A percentile compares a stretch with the other conserved stretches of the same genome.
Conservation (phyloP, 2,113 vertebrate genomes). For the Austrofundulus limnaeus region DNA sequence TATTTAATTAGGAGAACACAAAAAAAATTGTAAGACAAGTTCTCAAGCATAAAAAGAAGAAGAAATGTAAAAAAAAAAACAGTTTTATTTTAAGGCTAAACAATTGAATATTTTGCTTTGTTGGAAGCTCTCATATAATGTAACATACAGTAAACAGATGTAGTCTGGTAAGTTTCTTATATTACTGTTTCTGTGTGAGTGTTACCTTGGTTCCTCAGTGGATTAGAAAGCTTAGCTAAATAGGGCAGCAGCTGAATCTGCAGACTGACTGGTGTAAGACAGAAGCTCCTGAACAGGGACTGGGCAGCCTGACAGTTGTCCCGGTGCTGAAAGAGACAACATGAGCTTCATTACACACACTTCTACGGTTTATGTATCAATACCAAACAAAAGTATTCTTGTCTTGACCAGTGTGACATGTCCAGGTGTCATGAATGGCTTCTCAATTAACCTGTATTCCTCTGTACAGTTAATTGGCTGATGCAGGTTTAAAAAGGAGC, state of each 20-base stretch:
- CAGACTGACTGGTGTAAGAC: conserved; percentile 84
- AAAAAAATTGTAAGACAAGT: too few relatives aligned
- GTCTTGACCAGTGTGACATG: too few relatives aligned
- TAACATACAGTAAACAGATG: not conserved
- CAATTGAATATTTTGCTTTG: too few relatives aligned
- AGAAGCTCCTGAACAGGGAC: conserved; percentile 89
- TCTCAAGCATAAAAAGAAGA: too few relatives aligned
- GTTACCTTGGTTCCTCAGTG: conserved; percentile 92
- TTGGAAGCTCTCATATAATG: not conserved
- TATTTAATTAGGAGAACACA: not conserved
- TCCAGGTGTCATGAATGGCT: too few relatives aligned
- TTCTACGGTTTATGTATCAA: not conserved
- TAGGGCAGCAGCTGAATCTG: conserved; percentile 92
- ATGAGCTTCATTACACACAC: conserved; percentile 1
- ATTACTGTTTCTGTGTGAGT: not conserved
- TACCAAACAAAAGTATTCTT: too few relatives aligned
- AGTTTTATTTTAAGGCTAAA: too few relatives aligned
- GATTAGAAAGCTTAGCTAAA: conserved; percentile 87
- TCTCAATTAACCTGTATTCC: too few relatives aligned
- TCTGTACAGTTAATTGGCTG: too few relatives aligned
- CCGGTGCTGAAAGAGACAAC: conserved; percentile 77
- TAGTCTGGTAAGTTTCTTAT: too few relatives aligned
- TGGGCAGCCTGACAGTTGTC: conserved; percentile 90
- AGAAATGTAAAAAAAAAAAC: not conserved
- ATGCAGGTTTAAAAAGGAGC: too few relatives aligned